A percentile compares a stretch with the other conserved stretches of the same genome.
These are phyloP conservation scores for Mesorhabditis belari DNA, from an alignment of 2,888 invertebrate species.

Conservation along the genomic window DNA sequence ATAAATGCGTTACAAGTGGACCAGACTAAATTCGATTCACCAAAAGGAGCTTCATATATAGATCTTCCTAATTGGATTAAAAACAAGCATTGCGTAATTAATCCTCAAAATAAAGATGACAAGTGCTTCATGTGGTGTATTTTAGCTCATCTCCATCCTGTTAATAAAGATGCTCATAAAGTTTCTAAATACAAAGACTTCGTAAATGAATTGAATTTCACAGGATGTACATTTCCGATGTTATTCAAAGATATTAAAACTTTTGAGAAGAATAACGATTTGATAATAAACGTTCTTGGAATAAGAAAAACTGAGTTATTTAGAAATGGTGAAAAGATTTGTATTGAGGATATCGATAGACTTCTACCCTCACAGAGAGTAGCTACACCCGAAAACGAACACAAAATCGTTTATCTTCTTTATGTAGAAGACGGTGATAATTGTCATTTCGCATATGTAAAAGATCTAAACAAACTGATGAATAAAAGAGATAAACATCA, in stretches of 20 bases:
- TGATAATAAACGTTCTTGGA: conserved; percentile 19
- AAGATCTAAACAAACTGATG: conserved; percentile 15
- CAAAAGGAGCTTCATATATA: conserved; percentile 11
- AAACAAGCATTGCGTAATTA: conserved; percentile 12
- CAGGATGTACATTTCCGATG: conserved; percentile 14
- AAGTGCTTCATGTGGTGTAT: conserved; percentile 23
- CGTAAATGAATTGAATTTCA: conserved; percentile 20
- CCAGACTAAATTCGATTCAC: conserved; percentile 9
- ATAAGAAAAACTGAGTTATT: conserved; percentile 9
- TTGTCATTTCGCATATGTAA: conserved; percentile 18
- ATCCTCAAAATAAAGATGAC: conserved; percentile 16
- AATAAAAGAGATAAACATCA: conserved; percentile 9
- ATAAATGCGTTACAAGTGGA: conserved; percentile 8
- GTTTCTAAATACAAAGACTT: conserved; percentile 13
- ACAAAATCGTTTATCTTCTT: conserved; percentile 15
- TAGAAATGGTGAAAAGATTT: no score
- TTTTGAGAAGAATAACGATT: conserved; percentile 25
- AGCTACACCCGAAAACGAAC: no score
- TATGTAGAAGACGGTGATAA: conserved; percentile 12
- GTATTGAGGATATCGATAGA: no score
- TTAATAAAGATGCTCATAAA: conserved; percentile 10
- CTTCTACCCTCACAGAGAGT: conserved; percentile 12
- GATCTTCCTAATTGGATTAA: conserved; percentile 10
- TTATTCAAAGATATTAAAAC: conserved; percentile 19
- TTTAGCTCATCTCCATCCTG: conserved; percentile 18